Base-by-base conservation (phyloP, 1,140 invertebrate genomes). In the Drosophila chauvacae region DNA sequence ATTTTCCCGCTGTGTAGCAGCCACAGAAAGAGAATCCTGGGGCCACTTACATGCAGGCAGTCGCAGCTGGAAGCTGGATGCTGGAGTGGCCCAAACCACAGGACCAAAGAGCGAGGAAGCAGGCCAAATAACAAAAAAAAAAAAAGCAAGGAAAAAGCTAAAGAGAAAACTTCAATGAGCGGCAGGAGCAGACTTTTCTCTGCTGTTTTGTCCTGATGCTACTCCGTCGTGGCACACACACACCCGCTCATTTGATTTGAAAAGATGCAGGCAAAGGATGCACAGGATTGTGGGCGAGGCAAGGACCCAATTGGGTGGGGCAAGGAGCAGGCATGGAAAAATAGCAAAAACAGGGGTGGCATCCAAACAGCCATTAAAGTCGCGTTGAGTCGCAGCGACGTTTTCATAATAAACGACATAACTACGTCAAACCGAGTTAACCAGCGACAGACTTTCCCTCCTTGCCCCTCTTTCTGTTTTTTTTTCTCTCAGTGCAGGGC, bases 391-490 rank as follows among this genome's bases (percentile, higher is more conserved):
- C 65, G 74, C 74, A 69, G 74, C 63, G 26, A 77, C 63, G 73
- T 90, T 88, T 88, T 88, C 88, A 90, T 88, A 85, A 88, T 88
- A 88, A 88, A 88, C 85, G 85, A 88, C 85, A 88, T 88, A 88
- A 88, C 85, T 90, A 90, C 85, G 85, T 85, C 85, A 90, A 88
- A 81, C 74, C 80, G 62, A 88, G 85, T 88, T 84, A 90, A 79
- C 84, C 80, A 82, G 48, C 70, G 48, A 56, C 50, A 57, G 53
- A 37, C 51, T 55, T 55, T 20, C 18, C 20, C 5, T 37, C 35
- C 35, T 16, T 3, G 1, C 23, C 3, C 2, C 23, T 7, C 13
- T 30, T 39, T 5, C 2, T n/a, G 3, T 23, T 23, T 23, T 23
- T 48, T 66, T 66, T 66, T 66, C 59, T 30, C 64, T 13, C 42